Evolutionary conservation across 92 coral and sea anemone genomes (phyloP), one percentile per base, ranked within the genome.

Genomic region (Galaxea fascicularis): DNA sequence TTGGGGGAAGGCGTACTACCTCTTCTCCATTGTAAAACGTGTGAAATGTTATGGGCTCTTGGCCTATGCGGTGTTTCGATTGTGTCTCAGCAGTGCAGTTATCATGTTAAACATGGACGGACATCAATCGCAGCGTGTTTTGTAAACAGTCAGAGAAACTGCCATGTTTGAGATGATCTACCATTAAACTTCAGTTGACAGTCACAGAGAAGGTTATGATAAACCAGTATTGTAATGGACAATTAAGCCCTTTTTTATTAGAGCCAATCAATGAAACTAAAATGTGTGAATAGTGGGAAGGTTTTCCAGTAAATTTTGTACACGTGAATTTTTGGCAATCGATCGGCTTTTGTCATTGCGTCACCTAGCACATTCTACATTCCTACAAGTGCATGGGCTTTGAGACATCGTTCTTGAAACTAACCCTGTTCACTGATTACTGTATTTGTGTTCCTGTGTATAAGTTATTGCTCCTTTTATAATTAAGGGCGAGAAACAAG

Each of bases 81-180:
- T 82, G 79, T 82, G 88, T 65, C 53, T 47, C 65, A 84, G 67
- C 26, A 84, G 49, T 26, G 75, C 88, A 57, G 80, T 84, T 62
- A 67, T 84, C 16, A 82, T 84, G 54, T 64, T 84, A 15, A 84
- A 84, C 41, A 15, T 65, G 56, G 76, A 51, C 17, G 88, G 58
- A 74, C 88, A 82, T 57, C 65, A n/a, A 45, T 84, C 47, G 67
- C 82, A 74, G 10, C 26, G 49, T 14, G 82, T 84, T 59, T 84
- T 65, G n/a, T 46, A 84, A 7, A 74, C n/a, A 25, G 65, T 71
- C 59, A 82, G 45, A 81, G 63, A 18, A 68, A 29, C 73, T n/a
- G 69, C 80, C 80, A 76, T 76, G 27, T 56, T 76, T 57, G 47
- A 1, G 4, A 5, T 10, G 9, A 68, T 65, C 16, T 15, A 16